A percentile compares a stretch with the other conserved stretches of the same genome.
Evolutionary conservation across 2,113 vertebrate species (phyloP).

Genomic region (Pterocles burchelli): DNA sequence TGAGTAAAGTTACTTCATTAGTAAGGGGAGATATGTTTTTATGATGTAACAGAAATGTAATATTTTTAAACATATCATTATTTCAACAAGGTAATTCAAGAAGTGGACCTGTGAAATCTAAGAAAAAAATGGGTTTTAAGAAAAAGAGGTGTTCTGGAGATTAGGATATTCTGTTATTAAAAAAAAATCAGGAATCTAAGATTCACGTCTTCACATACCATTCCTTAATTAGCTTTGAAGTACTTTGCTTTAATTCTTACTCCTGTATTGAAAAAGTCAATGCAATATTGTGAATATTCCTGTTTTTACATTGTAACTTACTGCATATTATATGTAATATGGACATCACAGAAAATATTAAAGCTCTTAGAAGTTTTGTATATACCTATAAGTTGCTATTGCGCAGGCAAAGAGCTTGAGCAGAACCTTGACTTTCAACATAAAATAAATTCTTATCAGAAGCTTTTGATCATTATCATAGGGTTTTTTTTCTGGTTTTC

Average conservation of each 20-base stretch:
- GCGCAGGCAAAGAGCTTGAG: neutral
- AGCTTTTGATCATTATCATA: neutral
- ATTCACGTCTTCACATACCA: neutral
- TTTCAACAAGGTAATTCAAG: constrained; percentile 3
- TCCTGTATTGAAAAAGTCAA: neutral
- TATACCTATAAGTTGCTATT: neutral
- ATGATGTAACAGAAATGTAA: neutral
- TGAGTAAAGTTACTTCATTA: constrained; percentile 33
- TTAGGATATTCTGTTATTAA: neutral
- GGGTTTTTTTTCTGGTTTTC: neutral
- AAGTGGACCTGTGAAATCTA: neutral
- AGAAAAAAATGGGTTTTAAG: neutral
- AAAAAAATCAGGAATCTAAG: neutral
- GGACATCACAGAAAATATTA: neutral
- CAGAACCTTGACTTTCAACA: neutral
- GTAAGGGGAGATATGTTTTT: neutral
- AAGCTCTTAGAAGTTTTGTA: neutral
- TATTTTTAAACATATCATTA: neutral
- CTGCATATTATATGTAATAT: neutral
- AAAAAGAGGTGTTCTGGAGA: neutral
- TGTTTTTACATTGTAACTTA: neutral
- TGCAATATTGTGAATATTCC: neutral
- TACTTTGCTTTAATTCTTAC: neutral
- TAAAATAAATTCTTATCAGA: neutral
- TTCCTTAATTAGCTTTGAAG: constrained; percentile 11